Base-by-base conservation (phyloP, 2,113 vertebrate species). In the Oncorhynchus tshawytscha region DNA sequence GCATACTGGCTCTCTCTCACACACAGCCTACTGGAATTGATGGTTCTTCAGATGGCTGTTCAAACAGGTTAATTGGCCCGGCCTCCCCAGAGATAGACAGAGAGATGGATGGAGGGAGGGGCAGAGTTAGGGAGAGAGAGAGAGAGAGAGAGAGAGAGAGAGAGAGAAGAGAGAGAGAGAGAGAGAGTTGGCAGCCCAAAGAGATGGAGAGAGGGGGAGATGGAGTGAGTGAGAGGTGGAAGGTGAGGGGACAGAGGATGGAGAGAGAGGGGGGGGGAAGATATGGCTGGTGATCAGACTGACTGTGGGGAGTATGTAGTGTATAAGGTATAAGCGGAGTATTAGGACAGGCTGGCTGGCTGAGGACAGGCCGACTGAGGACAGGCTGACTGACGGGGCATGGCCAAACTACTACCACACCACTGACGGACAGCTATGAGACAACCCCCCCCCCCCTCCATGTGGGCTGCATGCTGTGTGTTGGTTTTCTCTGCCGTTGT, bases 61-160 rank as follows among this genome's bases (percentile, higher is more conserved):
- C 88, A 91, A 90, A 90, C 88, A 89, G 91, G 90, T 91, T 92
- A 92, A 92, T 91, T 91, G 91, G 89, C 85, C 90, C 78, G 82
- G 84, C 80, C 85, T 86, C 90, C 84, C 70, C 31, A 81, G 90
- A 86, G 82, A 87, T 67, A 16, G 15, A 16, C 49, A 51, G 49
- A 51, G 76, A 84, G 39, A 8, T 39, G 39, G 8, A 9, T 9
- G 39, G 39, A 70, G 24, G 65, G 68, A 27, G 31, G 70, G 54
- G 25, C 51, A 31, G 66, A 59, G 67, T 60, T 15, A 11, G 67
- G 15, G 39, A 76, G 78, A 76, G 77, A 57, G 85, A 86, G 79
- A 77, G 27, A 48, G 59, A 25, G 59, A 70, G 25, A 76, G 74
- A 60, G 54, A 48, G 7, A 70, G 27, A 59, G 49, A 68, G 49